Percentiles rank a stretch among this genome's conserved stretches.
Evolutionary conservation across 1,140 invertebrate genomes (phyloP).

Genomic region (Campodea augens): DNA sequence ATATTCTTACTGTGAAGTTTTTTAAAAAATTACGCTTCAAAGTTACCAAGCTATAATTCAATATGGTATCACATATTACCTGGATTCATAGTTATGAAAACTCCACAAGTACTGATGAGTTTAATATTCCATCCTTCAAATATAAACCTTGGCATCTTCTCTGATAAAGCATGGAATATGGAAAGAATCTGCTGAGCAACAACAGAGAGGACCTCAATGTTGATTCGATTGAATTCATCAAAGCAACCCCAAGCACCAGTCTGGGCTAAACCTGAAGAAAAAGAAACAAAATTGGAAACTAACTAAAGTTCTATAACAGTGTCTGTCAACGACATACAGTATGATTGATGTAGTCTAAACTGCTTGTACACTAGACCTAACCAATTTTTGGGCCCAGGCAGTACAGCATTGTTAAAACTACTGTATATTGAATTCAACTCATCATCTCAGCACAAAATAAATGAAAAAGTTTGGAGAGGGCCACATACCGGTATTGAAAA

Average conservation of each 20-base stretch:
- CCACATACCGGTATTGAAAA: too few relatives aligned
- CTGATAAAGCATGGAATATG: conserved; percentile 45
- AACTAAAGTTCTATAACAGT: neutral
- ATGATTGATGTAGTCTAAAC: too few relatives aligned
- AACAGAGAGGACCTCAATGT: conserved; percentile 75
- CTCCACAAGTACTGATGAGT: conserved; percentile 52
- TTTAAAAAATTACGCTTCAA: neutral
- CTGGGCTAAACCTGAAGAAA: conserved; percentile 38
- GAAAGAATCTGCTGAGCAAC: conserved; percentile 64
- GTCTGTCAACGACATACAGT: too few relatives aligned
- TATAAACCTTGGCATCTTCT: conserved; percentile 40
- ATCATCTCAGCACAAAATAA: too few relatives aligned
- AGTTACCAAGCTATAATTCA: conserved; percentile 8
- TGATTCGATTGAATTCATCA: conserved; percentile 78
- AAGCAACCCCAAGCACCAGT: conserved; percentile 73
- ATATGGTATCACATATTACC: conserved; percentile 22
- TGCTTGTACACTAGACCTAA: too few relatives aligned
- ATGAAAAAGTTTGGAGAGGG: too few relatives aligned
- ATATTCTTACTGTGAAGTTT: neutral
- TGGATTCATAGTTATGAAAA: conserved; percentile 87
- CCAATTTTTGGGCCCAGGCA: too few relatives aligned
- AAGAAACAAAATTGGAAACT: conserved; percentile 1
- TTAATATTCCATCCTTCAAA: conserved; percentile 62
- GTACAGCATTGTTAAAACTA: too few relatives aligned
- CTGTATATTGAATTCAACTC: too few relatives aligned